These are phyloP conservation scores for Hybognathus amarus DNA, from an alignment of 2,797 vertebrate species.

Conservation along the genomic window DNA sequence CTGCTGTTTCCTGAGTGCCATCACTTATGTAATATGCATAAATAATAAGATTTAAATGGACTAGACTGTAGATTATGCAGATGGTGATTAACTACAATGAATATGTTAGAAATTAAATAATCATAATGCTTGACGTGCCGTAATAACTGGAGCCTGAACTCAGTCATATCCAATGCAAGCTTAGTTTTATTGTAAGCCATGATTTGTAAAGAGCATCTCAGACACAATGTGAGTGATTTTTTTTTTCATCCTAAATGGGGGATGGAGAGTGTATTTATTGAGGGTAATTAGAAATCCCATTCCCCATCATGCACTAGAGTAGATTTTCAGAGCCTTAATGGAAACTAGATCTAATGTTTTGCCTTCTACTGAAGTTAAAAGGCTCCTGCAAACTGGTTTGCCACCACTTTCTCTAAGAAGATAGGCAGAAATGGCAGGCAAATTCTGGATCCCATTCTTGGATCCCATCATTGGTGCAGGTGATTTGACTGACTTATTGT, in stretches of 20 bases:
- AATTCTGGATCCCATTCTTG: background rate
- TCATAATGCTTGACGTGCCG: background rate
- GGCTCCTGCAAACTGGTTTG: constrained; percentile 12
- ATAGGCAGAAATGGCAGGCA: background rate
- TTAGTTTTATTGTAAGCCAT: background rate
- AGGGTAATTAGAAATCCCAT: constrained; percentile 6
- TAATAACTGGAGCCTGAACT: background rate
- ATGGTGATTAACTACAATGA: constrained; percentile 22
- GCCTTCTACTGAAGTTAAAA: constrained; percentile 26
- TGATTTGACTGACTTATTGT: background rate
- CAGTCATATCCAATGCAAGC: background rate
- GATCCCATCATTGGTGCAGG: background rate
- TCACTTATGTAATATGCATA: constrained; percentile 18
- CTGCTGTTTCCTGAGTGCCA: background rate
- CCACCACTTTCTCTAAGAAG: constrained; percentile 13
- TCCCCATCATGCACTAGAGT: constrained; percentile 9
- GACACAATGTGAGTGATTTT: background rate
- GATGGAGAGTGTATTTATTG: constrained; percentile 34
- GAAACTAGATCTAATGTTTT: constrained; percentile 34
- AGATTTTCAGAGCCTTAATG: constrained; percentile 30
- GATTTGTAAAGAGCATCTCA: constrained; percentile 18
- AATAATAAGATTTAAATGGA: constrained; percentile 19
- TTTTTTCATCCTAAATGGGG: background rate
- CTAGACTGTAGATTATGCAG: constrained; percentile 5
- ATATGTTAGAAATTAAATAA: background rate